Base-by-base conservation (phyloP, 2,797 vertebrate genomes). In the Gila robusta region DNA sequence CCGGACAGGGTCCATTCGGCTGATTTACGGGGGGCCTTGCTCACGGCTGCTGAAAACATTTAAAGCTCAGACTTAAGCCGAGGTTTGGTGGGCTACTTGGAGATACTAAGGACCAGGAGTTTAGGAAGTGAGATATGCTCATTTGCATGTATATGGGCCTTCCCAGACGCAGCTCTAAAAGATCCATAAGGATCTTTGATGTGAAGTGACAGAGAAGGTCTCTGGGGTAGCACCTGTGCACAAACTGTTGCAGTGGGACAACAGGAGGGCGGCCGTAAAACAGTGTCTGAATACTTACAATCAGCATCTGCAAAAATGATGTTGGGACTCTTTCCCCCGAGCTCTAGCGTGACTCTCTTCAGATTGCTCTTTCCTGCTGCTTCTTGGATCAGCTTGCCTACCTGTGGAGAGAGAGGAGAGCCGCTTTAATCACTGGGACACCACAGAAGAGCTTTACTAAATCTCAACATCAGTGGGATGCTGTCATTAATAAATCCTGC, bases 231-330 rank as follows among this genome's bases (percentile, higher is more conserved):
- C 91, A 92, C 89, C 90, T 88, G 87, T 85, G 89, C 72, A 79
- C 87, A 88, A 83, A 89, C 80, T 86, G 87, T 91, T 83, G 86
- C 28, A 82, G 85, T 54, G 81, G 81, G 82, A 88, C 89, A 92
- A 88, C 88, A 82, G 85, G 85, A 88, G 87, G 86, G 83, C 44
- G 77, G 86, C 79, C 87, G 85, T 91, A 91, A 91, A 91, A 89
- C 83, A 87, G 44, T 82, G 78, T 76, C 86, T 86, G 71, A 89
- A 91, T 92, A 97, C 98, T 98, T 96, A 99, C 98, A 94, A 91
- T 99, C 98, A 64, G 98, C 97, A 95, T 99, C 98, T 93, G 98
- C 98, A 91, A 99, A 99, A 94, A 99, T 98, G 92, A 99, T 99
- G 94, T 99, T 99, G 90, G 98, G 98, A 93, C 97, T 99, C 95